Evolutionary conservation across 2,113 vertebrate species (phyloP), one percentile per base, ranked within the genome.

Genomic region (Paramisgurnus dabryanus): DNA sequence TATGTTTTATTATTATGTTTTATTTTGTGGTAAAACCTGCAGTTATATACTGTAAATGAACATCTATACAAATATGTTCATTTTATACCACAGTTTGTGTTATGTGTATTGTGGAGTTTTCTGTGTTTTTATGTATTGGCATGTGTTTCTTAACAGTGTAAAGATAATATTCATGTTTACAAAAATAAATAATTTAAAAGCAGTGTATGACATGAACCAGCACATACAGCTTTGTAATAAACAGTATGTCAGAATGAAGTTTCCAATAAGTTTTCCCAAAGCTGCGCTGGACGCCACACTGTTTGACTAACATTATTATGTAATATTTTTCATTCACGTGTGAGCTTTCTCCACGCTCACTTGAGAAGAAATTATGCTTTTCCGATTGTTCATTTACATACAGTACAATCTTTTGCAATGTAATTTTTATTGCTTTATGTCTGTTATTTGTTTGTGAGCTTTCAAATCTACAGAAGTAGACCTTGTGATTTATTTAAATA

Each of bases 301-400:
- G 79, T 83, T 85, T 83, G 82, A 69, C 65, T 83, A 72, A 18
- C 85, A 50, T 61, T 71, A 83, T 86, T 86, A 86, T 86, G 85
- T 83, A 79, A 86, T 86, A 86, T 83, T 83, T 83, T 86, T 83
- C 85, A 83, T 83, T 86, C 82, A 83, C 83, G 82, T 86, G 82
- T 81, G 76, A 86, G 82, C 76, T 81, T 45, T 63, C 41, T 64
- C 45, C 39, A 4, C n/a, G 53, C 78, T 72, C n/a, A 27, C 67
- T 63, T 63, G 68, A 72, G 71, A 64, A 57, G 12, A 45, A 68
- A 73, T 10, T 7, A 65, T 34, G 13, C 72, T 78, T 27, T 58
- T 53, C 67, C 67, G 50, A 55, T 63, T 60, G 78, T 53, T 22
- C 7, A 0, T 49, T 79, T 49, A 73, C n/a, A 55, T 63, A 13